Conservation (phyloP, 2,888 invertebrate species). For the Exephanes ischioxanthus region DNA sequence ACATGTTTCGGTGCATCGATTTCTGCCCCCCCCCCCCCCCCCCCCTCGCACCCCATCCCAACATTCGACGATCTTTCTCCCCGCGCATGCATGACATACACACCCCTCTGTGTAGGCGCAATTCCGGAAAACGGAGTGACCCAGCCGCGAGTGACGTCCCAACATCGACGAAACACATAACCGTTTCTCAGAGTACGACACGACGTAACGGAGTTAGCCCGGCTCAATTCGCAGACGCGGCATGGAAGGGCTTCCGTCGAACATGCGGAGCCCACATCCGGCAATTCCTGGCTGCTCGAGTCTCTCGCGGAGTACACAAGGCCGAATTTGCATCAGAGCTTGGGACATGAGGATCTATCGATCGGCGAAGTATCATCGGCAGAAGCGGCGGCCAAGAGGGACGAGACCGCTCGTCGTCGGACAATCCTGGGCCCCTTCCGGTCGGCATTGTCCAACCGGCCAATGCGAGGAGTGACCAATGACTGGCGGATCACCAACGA, state of each 20-base stretch:
- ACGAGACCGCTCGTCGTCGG: not conserved
- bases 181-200: conserved; percentile 69
- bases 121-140: conserved; percentile 65
- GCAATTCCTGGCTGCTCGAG: conserved; percentile 1
- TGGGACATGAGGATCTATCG: conserved; percentile 29
- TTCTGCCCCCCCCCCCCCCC: conserved; percentile 30
- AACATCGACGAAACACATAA: conserved; percentile 70
- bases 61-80: conserved; percentile 23
- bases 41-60: not conserved
- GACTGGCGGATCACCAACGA: not conserved
- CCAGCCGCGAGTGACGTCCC: conserved; percentile 52
- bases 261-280: not conserved
- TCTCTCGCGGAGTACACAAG: conserved; percentile 13
- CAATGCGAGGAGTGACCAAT: not conserved
- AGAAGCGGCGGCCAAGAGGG: not conserved
- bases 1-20: conserved; percentile 59
- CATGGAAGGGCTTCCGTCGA: conserved; percentile 13
- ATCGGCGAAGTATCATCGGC: conserved; percentile 2
- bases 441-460: not conserved
- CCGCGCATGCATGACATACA: conserved; percentile 42
- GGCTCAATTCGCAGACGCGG: conserved; percentile 26
- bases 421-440: not conserved
- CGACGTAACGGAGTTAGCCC: conserved; percentile 1
- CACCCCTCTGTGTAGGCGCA: conserved; percentile 37
- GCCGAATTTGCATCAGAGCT: conserved; percentile 47